phyloP scores from a whole-genome alignment of 2,113 vertebrate genomes.

The Clarias gariepinus region DNA sequence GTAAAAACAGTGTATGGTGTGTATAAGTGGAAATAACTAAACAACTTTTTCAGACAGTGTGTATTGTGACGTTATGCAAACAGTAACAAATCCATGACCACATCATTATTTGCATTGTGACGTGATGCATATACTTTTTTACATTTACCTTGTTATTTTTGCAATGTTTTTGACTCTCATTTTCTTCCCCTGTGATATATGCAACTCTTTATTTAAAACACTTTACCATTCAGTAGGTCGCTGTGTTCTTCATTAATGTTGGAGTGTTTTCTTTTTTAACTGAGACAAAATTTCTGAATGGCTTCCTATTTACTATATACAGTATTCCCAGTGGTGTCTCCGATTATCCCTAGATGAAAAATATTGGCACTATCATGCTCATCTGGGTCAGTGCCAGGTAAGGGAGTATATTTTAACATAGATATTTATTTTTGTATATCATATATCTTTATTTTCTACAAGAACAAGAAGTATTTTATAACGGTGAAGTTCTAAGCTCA shows the following conservation, averaged over 20 bases:
- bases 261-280: not conserved
- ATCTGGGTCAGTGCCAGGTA: not conserved
- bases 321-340: not conserved
- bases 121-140: not conserved
- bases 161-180: not conserved
- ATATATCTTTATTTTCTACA: not conserved
- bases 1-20: not conserved
- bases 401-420: not conserved
- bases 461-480: not conserved
- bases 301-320: not conserved
- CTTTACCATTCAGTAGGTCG: not conserved
- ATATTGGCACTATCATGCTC: not conserved
- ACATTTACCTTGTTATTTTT: not conserved
- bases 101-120: not conserved
- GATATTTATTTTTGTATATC: not conserved
- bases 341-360: not conserved
- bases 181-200: too few relatives aligned
- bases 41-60: not conserved
- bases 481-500: not conserved
- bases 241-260: not conserved
- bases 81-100: not conserved
- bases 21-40: not conserved
- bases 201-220: too few relatives aligned
- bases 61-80: not conserved
- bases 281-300: not conserved